Base-by-base conservation (phyloP, 2,888 invertebrate species). In the Morpho deidamia region DNA sequence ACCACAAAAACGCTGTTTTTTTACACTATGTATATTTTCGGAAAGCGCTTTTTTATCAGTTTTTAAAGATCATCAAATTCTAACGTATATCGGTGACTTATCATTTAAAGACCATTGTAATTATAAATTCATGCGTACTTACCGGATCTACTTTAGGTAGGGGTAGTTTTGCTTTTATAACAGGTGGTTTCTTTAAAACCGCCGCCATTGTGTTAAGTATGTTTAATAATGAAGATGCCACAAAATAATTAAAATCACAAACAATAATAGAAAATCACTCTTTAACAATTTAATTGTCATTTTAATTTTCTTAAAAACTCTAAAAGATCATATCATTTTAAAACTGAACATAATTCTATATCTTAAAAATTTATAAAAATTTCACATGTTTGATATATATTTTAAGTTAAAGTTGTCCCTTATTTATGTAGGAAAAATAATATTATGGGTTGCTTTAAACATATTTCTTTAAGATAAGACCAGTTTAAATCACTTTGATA, bases 141-240 rank as follows among this genome's bases (percentile, higher is more conserved):
- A 89, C 88, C 81, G 73, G 63, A 40, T 77, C 66, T 51, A 65
- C 64, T 59, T 72, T 74, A 33, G 76, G 67, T 53, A 69, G 58
- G 56, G 70, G 71, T 53, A 62, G 54, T 34, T 50, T 50, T 38
- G 50, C 44, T 37, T 50, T 50, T 45, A 44, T 53, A 47, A 51
- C 53, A 39, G 55, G 48, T 43, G 81, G 71, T 69, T 85, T 86
- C 67, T 81, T 85, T 54, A 81, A 79, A 68, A 83, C 81, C 58
- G 87, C 76, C 62, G 88, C 85, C 88, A 88, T 88, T 5, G 48
- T 69, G 56, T 74, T 72, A 75, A 65, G 69, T 68, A 76, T 71
- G 72, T 74, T 68, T 68, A 76, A 72, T 65, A 64, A 69, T 65
- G 65, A 71, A 76, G 77, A 80, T 83, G 78, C 84, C 88, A 86